Conservation (phyloP, 2,888 invertebrate genomes). For the Aspidiotus rigidus region DNA sequence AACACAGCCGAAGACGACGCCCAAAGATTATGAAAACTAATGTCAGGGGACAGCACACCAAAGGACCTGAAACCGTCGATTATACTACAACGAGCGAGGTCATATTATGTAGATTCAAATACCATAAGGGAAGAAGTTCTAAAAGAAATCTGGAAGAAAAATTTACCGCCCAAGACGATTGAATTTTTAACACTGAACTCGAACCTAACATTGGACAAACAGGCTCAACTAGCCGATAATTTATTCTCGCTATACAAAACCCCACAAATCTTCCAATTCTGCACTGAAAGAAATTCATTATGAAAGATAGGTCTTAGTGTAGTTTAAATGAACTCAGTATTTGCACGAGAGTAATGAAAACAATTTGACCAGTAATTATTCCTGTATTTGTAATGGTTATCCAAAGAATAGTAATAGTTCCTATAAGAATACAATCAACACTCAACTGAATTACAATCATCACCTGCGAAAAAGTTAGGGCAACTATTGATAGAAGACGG, state of each 20-base stretch:
- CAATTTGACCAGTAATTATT: too few relatives aligned
- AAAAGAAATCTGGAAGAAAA: not conserved
- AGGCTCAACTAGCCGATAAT: not conserved
- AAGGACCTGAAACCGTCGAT: not conserved
- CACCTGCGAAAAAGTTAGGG: too few relatives aligned
- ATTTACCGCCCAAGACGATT: not conserved
- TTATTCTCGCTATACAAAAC: not conserved
- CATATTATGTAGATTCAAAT: not conserved
- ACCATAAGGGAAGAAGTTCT: not conserved
- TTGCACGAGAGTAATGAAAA: too few relatives aligned
- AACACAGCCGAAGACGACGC: not conserved
- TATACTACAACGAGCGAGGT: not conserved
- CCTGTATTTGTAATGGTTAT: too few relatives aligned
- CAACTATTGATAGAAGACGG: too few relatives aligned
- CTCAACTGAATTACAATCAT: too few relatives aligned
- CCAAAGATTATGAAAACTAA: not conserved
- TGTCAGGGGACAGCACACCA: not conserved
- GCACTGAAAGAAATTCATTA: too few relatives aligned
- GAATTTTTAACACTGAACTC: not conserved
- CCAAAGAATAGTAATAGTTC: too few relatives aligned
- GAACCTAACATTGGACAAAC: not conserved
- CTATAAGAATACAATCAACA: too few relatives aligned
- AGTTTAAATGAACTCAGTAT: too few relatives aligned
- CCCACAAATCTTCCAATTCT: too few relatives aligned
- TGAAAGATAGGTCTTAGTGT: too few relatives aligned